These are phyloP conservation scores for Sussaba pulchella DNA, from an alignment of 2,888 invertebrate genomes.

Conservation along the genomic window DNA sequence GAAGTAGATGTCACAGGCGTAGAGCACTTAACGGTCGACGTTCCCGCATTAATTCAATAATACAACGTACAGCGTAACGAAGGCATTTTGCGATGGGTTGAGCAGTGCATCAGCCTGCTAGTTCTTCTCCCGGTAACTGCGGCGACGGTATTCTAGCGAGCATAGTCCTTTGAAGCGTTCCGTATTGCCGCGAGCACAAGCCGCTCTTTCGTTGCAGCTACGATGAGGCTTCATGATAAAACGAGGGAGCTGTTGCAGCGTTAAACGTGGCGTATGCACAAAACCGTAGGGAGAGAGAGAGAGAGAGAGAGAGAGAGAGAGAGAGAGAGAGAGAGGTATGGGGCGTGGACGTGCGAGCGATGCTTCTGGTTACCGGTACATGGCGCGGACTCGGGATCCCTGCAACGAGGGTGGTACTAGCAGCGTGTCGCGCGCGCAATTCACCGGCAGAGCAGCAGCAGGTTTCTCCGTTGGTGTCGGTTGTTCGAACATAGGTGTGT, in stretches of 20 bases:
- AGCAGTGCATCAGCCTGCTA: slow-evolving; percentile 7
- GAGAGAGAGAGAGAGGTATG: no score
- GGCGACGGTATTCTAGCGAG: slow-evolving; percentile 39
- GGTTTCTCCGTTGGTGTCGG: slow-evolving; percentile 44
- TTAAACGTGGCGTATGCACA: slow-evolving; percentile 67
- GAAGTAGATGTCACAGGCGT: no score
- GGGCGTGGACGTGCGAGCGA: slow-evolving; percentile 61
- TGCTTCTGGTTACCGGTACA: slow-evolving; percentile 23
- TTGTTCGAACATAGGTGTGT: slow-evolving; percentile 25
- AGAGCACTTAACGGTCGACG: slow-evolving; percentile 16
- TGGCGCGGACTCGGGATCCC: slow-evolving; percentile 31
- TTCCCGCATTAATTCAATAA: slow-evolving; percentile 19
- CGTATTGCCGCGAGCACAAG: slow-evolving; percentile 41
- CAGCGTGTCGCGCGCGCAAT: slow-evolving; percentile 57
- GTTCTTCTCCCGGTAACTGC: slow-evolving; percentile 28
- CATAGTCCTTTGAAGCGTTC: slow-evolving; percentile 53
- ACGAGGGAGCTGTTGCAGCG: slow-evolving; percentile 43
- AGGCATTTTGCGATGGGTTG: background rate
- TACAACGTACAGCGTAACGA: background rate
- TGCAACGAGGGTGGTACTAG: slow-evolving; percentile 56
- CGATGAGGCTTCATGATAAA: slow-evolving; percentile 46
- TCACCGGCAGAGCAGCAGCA: slow-evolving; percentile 56
- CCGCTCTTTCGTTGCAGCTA: slow-evolving; percentile 33
- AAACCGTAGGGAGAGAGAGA: slow-evolving; percentile 50
- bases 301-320: no score